Percentiles rank a stretch among this genome's conserved stretches.
Evolutionary conservation across 2,888 invertebrate genomes (phyloP).

Genomic region (Cheilosia grossa): DNA sequence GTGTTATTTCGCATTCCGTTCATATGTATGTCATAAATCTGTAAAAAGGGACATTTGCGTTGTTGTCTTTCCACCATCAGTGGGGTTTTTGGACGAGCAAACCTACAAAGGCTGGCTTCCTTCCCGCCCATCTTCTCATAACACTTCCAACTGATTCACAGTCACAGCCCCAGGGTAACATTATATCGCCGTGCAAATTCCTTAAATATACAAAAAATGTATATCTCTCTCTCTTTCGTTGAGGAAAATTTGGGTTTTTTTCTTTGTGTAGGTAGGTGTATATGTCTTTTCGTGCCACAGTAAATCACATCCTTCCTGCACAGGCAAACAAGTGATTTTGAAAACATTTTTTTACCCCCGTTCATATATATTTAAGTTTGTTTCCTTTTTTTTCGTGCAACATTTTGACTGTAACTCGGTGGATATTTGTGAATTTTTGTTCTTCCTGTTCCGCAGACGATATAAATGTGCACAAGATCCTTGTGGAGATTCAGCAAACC

Average conservation of each 20-base stretch:
- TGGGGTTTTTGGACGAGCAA: conserved; percentile 17
- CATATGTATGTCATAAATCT: conserved; percentile 54
- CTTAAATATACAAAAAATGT: conserved; percentile 23
- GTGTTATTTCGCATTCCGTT: conserved; percentile 24
- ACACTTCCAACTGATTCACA: conserved; percentile 36
- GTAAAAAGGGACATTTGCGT: conserved; percentile 33
- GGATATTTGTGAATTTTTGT: conserved; percentile 36
- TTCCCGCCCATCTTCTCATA: conserved; percentile 30
- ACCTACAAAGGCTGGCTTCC: conserved; percentile 40
- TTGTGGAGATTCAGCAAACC: conserved; percentile 75
- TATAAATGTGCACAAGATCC: conserved; percentile 75
- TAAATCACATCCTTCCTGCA: conserved; percentile 82
- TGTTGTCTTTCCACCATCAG: not conserved
- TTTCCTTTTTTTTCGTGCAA: conserved; percentile 30
- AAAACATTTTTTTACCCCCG: conserved; percentile 33
- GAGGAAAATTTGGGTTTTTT: conserved; percentile 10
- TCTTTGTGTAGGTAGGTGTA: conserved; percentile 10
- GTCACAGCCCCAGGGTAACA: conserved; percentile 55
- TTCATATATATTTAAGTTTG: conserved; percentile 15
- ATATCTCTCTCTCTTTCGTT: conserved; percentile 15
- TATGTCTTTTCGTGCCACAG: conserved; percentile 76
- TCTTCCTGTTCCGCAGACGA: conserved; percentile 67
- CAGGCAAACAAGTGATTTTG: conserved; percentile 81
- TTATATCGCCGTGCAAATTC: conserved; percentile 21
- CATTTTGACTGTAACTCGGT: conserved; percentile 39